Base-by-base conservation (phyloP, 2,113 vertebrate genomes). In the Hydrolagus affinis region DNA sequence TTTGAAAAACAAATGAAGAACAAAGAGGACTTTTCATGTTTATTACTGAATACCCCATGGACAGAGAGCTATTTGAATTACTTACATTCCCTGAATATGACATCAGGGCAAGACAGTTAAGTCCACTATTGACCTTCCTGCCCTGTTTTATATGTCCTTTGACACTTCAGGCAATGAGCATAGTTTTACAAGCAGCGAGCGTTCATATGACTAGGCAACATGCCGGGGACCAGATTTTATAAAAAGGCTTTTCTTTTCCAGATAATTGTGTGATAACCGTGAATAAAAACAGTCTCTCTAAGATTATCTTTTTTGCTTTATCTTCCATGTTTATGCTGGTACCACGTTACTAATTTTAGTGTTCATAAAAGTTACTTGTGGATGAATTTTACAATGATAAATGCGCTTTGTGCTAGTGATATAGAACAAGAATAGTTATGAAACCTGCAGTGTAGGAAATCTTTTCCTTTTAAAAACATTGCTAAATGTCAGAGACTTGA, bases 11-110 rank as follows among this genome's bases (percentile, higher is more conserved):
- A 88, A 87, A 88, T 86, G 85, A 87, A 88, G 90, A 93, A 95
- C 92, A 93, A 94, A 95, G 93, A 92, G 89, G 91, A 93, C 93
- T 94, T 95, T 95, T 93, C 91, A 92, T 91, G 90, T 91, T 88
- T 86, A 89, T 89, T 89, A 87, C 89, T 90, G 91, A 89, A 88
- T 89, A 88, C 78, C 88, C 90, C 87, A 88, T 91, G 91, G 91
- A 93, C 89, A 86, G 89, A 91, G 90, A 85, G 86, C 89, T 89
- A 89, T 89, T 88, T 89, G 93, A 96, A 96, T 94, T 88, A 92
- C 89, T 60, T 86, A 86, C 89, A 89, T 90, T 93, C 91, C 90
- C 88, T 88, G 90, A 89, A 88, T 89, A 92, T 93, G 88, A 89
- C 89, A 91, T 89, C 89, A 86, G 89, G 89, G 89, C 87, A 95